Base-by-base conservation (phyloP, 2,888 invertebrate genomes). In the Amphipoea oculea region DNA sequence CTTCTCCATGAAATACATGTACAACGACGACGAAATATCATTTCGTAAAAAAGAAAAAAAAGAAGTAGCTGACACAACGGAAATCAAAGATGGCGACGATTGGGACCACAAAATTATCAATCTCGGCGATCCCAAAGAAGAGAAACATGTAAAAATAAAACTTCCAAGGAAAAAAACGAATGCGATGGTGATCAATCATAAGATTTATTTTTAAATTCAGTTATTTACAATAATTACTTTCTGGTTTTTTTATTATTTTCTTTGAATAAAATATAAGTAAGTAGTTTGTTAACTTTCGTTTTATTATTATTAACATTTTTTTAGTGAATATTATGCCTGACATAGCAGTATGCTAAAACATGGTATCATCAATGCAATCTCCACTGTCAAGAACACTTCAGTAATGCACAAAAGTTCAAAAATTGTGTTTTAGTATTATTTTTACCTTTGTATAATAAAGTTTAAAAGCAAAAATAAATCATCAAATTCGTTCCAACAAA, bases 171-270 rank as follows among this genome's bases (percentile, higher is more conserved):
- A 93, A 84, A 95, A 95, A 92, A 91, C 95, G 51, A 95, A 95
- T 63, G 95, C 96, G 2, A 96, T 97, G 96, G 95, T 97, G 51
- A 97, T 97, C 70, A 95, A 97, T 89, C 97, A 96, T 87, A 95
- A 94, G 80, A 97, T 97, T 91, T 97, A 97, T 94, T 97, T 97
- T 92, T 96, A 93, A 90, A 54, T 67, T 62, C 7, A 40, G 36
- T 54, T 77, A 76, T 82, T 74, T 69, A 75, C 72, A 72, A 60
- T 67, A 23, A 23, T n/a, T n/a, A n/a, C 36, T 51, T 65, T 20
- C 23, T 23, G 4, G 20, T n/a, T 74, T 63, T 12, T 36, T 71
- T 17, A 48, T 71, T 54, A 45, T 42, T 73, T 36, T 23, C 11
- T 76, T 75, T 82, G 0, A 63, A 73, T 76, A 36, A 70, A 65